These are phyloP conservation scores for Phoebastria nigripes DNA, from an alignment of 2,797 vertebrate species.

Conservation along the genomic window DNA sequence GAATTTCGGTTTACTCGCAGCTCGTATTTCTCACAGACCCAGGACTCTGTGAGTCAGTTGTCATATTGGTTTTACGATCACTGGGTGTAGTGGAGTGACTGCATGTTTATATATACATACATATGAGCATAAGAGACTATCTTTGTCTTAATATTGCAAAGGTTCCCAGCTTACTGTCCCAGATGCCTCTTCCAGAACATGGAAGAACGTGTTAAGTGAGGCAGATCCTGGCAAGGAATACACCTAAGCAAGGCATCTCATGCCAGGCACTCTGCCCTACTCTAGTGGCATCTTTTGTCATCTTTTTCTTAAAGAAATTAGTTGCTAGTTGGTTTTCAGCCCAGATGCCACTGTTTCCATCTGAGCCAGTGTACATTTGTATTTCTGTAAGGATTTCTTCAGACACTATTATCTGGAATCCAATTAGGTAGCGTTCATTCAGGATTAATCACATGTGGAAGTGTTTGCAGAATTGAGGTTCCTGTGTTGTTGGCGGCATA, in stretches of 20 bases:
- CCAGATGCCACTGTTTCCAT: slow-evolving; percentile 19
- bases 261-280: not conserved
- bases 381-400: slow-evolving; percentile 36
- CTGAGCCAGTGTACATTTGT: not conserved
- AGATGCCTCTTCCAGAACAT: not conserved
- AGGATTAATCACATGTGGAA: slow-evolving; percentile 21
- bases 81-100: not conserved
- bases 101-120: not conserved
- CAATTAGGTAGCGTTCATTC: not conserved
- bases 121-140: not conserved
- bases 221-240: not conserved
- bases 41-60: not conserved
- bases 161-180: not conserved
- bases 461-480: not conserved
- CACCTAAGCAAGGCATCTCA: not conserved
- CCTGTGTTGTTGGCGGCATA: not conserved
- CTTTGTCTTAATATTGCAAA: not conserved
- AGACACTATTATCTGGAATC: slow-evolving; percentile 8
- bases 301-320: slow-evolving; percentile 3
- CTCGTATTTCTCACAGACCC: not conserved
- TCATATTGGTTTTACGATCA: not conserved
- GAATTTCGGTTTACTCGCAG: not conserved
- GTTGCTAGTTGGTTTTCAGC: slow-evolving; percentile 19
- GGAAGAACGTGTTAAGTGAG: not conserved
- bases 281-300: not conserved